phyloP scores from a whole-genome alignment of 2,888 invertebrate species.

The Oscheius onirici region DNA sequence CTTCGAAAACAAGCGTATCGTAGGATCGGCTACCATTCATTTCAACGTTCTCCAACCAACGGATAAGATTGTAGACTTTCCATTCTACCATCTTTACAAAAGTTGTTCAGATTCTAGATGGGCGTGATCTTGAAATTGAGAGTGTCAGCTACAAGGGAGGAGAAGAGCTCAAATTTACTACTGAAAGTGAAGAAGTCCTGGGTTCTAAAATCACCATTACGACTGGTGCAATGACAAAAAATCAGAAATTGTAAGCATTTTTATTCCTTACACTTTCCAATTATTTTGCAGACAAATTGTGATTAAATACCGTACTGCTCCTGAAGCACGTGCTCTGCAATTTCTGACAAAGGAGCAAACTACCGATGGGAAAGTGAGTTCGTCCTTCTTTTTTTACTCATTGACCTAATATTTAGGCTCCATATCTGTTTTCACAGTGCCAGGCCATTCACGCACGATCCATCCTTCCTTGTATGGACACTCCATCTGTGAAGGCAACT shows the following conservation, averaged over 20 bases:
- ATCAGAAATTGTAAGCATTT: constrained; percentile 22
- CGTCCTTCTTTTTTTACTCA: background rate
- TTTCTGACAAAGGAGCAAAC: constrained; percentile 89
- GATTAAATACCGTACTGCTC: constrained; percentile 82
- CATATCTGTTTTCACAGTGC: constrained; percentile 79
- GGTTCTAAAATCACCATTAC: constrained; percentile 40
- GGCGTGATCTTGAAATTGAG: constrained; percentile 52
- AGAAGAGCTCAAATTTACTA: constrained; percentile 24
- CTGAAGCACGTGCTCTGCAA: constrained; percentile 84
- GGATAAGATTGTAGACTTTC: constrained; percentile 41
- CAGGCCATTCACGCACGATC: constrained; percentile 87
- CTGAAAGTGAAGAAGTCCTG: constrained; percentile 33
- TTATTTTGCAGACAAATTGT: constrained; percentile 43
- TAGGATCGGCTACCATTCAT: constrained; percentile 47
- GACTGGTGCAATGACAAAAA: constrained; percentile 25
- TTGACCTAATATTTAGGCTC: constrained; percentile 71
- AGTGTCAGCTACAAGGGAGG: constrained; percentile 34
- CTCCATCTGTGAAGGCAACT: constrained; percentile 86
- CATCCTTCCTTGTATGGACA: constrained; percentile 89
- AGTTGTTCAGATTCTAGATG: constrained; percentile 56
- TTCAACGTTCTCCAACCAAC: constrained; percentile 46
- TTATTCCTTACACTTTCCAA: background rate
- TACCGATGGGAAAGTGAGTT: constrained; percentile 80
- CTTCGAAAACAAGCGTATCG: constrained; percentile 51
- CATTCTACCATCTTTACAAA: too few species aligned